Evolutionary conservation across 2,888 invertebrate species (phyloP).

Genomic region (Bhutanitis thaidina): DNA sequence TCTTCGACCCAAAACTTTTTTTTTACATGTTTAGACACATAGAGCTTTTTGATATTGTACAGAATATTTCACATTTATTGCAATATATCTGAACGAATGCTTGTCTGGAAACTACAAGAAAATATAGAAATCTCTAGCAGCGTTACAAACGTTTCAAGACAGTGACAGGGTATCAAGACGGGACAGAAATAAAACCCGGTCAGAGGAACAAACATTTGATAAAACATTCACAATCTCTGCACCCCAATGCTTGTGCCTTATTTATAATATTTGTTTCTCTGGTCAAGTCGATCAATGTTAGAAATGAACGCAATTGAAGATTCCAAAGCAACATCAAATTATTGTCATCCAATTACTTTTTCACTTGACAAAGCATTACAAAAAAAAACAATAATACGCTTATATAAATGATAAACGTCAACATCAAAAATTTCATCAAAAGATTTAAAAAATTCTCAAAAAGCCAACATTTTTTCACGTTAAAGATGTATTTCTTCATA

Average conservation of each 20-base stretch:
- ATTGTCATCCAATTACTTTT: conserved; percentile 68
- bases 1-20: no score
- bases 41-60: no score
- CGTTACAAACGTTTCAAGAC: conserved; percentile 28
- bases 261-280: no score
- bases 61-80: not conserved
- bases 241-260: no score
- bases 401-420: conserved; percentile 32
- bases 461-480: conserved; percentile 24
- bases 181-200: not conserved
- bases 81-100: conserved; percentile 16
- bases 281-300: not conserved
- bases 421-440: conserved; percentile 48
- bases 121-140: conserved; percentile 34
- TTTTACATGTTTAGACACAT: no score
- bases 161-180: not conserved
- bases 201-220: not conserved
- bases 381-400: conserved; percentile 21
- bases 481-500: not conserved
- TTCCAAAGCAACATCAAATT: conserved; percentile 42
- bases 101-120: conserved; percentile 26
- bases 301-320: not conserved
- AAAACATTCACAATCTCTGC: no score
- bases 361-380: conserved; percentile 26
- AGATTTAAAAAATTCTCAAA: conserved; percentile 51